Evolutionary conservation across 2,888 invertebrate species (phyloP), one percentile per base, ranked within the genome.

Genomic region (Ecliptopera silaceata): DNA sequence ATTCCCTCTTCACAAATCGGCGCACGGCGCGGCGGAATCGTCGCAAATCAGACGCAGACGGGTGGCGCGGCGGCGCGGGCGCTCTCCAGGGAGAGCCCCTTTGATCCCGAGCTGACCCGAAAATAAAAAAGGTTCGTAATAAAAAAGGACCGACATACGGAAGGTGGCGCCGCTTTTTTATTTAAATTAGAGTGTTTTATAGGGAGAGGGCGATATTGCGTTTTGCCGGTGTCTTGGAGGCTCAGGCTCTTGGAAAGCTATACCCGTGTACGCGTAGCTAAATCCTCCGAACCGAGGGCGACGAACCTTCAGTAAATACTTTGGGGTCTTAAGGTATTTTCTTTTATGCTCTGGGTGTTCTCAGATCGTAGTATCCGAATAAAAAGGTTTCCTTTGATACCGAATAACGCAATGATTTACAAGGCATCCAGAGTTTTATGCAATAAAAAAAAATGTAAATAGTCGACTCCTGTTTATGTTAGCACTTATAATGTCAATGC

Each of bases 181-280:
- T 91, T 91, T 91, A 91, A 91, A 91, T 90, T 91, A 88, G 90
- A 91, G 89, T 89, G 88, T 90, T 91, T 90, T 91, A 90, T 91
- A 86, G 88, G 85, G 86, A 87, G 84, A 82, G 85, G 82, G 85
- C 86, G 87, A 89, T 91, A 91, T 90, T 90, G 86, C 88, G 88
- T 88, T 89, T 84, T 85, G 83, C 85, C 86, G 84, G 84, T 86
- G 84, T 84, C 87, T 86, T 80, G 75, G 78, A 85, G 79, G 79
- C 79, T 80, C 75, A 81, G 84, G 80, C 79, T 81, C 77, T 82
- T 82, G 71, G 81, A 80, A 79, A 82, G 82, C 82, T 83, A 82
- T 82, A 82, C 66, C 64, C 65, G 62, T 65, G 36, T 36, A 36
- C 77, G 77, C 79, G 76, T 79, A 80, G 78, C 79, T 79, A 81